These are phyloP conservation scores for Crioceris asparagi DNA, from an alignment of 2,888 invertebrate species.

Conservation along the genomic window DNA sequence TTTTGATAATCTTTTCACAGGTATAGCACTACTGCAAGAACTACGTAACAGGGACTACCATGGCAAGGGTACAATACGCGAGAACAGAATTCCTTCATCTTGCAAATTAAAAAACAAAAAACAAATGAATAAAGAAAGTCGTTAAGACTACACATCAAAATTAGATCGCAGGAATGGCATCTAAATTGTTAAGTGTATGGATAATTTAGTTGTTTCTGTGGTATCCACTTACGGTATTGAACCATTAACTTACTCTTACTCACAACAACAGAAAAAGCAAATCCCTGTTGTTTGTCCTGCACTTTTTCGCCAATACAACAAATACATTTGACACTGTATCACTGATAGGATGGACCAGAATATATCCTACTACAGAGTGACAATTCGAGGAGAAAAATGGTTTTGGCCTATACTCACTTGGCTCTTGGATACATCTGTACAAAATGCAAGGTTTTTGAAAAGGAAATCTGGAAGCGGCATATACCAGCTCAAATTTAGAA, in stretches of 20 bases:
- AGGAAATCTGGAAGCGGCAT: slow-evolving; percentile 8
- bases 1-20: slow-evolving; percentile 13
- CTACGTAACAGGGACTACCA: slow-evolving; percentile 5
- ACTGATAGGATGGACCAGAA: slow-evolving; percentile 12
- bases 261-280: slow-evolving; percentile 13
- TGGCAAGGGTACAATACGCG: slow-evolving; percentile 7
- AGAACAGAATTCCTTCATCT: slow-evolving; percentile 2
- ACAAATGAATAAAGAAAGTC: slow-evolving; percentile 9
- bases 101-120: slow-evolving; percentile 4
- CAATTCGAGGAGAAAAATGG: slow-evolving; percentile 11
- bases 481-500: slow-evolving; percentile 11
- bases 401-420: slow-evolving; percentile 14
- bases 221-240: slow-evolving; percentile 17
- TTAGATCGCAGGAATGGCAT: no score
- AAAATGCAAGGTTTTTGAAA: slow-evolving; percentile 14
- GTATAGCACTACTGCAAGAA: slow-evolving; percentile 5
- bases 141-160: no score
- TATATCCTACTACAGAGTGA: slow-evolving; percentile 4
- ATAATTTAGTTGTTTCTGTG: slow-evolving; percentile 24
- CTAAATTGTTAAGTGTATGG: slow-evolving; percentile 20
- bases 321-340: slow-evolving; percentile 18
- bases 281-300: slow-evolving; percentile 13
- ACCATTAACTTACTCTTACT: slow-evolving; percentile 13
- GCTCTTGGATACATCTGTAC: slow-evolving; percentile 12
- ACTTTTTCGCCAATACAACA: slow-evolving; percentile 17